These are phyloP conservation scores for Petaurus breviceps DNA, from an alignment of 2,113 vertebrate genomes.

Conservation along the genomic window DNA sequence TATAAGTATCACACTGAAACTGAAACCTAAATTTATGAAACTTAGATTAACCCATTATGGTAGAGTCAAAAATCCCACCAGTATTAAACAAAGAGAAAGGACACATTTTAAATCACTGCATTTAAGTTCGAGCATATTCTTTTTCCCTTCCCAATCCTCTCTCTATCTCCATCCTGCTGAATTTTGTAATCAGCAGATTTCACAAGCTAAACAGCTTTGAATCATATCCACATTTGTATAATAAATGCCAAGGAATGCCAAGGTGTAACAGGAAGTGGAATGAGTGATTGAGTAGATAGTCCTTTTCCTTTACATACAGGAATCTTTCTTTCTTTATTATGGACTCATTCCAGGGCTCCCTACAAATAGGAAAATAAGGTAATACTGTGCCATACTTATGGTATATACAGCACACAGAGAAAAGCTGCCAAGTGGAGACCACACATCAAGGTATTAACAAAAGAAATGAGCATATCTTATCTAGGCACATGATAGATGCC, in stretches of 20 bases:
- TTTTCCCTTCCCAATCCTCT: neutral
- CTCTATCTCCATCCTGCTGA: neutral
- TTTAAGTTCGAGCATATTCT: neutral
- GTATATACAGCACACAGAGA: neutral
- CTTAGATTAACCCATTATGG: neutral
- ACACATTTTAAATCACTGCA: neutral
- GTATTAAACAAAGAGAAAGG: neutral
- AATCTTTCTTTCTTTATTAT: neutral
- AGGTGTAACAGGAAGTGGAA: neutral
- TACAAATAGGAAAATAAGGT: neutral
- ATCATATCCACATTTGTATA: neutral
- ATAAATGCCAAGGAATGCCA: neutral
- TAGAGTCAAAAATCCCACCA: neutral
- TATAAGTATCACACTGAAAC: neutral
- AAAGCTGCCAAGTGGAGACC: neutral
- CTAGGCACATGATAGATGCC: neutral
- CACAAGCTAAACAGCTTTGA: neutral
- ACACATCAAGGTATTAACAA: neutral
- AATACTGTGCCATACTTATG: neutral
- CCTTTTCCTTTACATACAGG: neutral
- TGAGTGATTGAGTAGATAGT: neutral
- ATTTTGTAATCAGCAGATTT: neutral
- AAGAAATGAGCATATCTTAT: neutral
- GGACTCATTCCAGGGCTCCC: neutral
- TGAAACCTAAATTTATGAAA: neutral